phyloP scores from a whole-genome alignment of 2,797 vertebrate genomes.

The Scarus forsteni region DNA sequence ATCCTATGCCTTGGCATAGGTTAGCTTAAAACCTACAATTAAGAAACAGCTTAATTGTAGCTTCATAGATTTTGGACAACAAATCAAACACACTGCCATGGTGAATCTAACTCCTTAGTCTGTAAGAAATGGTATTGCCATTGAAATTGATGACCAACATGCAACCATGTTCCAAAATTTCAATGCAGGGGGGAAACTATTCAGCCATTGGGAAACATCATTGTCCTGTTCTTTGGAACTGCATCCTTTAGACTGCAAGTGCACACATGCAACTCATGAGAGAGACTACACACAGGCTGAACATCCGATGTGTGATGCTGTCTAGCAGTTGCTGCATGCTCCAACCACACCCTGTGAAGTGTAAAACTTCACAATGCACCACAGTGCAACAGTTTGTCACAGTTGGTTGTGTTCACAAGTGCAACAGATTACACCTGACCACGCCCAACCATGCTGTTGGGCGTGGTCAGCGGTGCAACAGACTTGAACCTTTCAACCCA shows the following conservation, averaged over 20 bases:
- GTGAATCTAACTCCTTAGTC: conserved; percentile 34
- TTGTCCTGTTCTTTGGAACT: conserved; percentile 64
- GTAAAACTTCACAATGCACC: conserved; percentile 71
- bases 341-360: conserved; percentile 69
- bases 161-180: conserved; percentile 75
- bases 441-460: conserved; percentile 67
- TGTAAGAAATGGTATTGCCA: conserved; percentile 39
- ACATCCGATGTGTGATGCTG: conserved; percentile 61
- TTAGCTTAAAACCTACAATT: conserved; percentile 82
- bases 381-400: conserved; percentile 67
- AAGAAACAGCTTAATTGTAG: conserved; percentile 77
- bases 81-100: conserved; percentile 32
- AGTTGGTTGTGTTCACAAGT: conserved; percentile 77
- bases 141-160: conserved; percentile 69
- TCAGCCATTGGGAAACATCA: conserved; percentile 63
- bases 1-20: conserved; percentile 69
- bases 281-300: conserved; percentile 60
- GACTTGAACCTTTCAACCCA: conserved; percentile 84
- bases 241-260: conserved; percentile 58
- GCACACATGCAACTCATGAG: conserved; percentile 70
- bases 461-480: conserved; percentile 73
- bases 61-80: conserved; percentile 60
- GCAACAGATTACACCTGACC: conserved; percentile 72
- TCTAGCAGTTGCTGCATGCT: conserved; percentile 74
- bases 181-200: conserved; percentile 67